These are phyloP conservation scores for Pyrochroa serraticornis DNA, from an alignment of 2,888 invertebrate species.

Conservation along the genomic window DNA sequence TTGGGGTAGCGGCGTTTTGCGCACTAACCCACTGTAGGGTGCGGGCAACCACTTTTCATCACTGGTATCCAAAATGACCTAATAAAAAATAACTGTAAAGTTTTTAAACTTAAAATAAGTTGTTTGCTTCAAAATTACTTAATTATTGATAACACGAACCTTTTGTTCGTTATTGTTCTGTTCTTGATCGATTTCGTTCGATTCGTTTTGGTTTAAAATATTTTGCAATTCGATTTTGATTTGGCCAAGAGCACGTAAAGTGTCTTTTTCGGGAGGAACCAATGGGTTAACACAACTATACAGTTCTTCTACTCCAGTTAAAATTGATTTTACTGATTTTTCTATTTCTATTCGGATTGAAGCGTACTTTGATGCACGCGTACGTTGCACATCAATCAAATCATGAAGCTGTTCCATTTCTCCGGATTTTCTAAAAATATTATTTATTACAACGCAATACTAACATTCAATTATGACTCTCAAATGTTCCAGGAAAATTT, in stretches of 20 bases:
- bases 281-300: conserved; percentile 43
- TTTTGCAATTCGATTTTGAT: conserved; percentile 20
- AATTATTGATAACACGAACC: too few species aligned
- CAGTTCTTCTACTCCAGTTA: conserved; percentile 37
- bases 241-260: conserved; percentile 20
- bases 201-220: conserved; percentile 14
- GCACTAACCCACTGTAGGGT: conserved; percentile 53
- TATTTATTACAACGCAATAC: not conserved
- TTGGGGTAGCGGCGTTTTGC: conserved; percentile 52
- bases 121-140: too few species aligned
- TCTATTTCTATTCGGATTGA: conserved; percentile 39
- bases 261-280: conserved; percentile 34
- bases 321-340: conserved; percentile 36
- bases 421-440: conserved; percentile 69
- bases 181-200: conserved; percentile 10
- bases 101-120: not conserved
- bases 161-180: conserved; percentile 12
- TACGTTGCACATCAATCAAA: conserved; percentile 62
- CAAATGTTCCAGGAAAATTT: conserved; percentile 38
- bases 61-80: conserved; percentile 34
- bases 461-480: too few species aligned
- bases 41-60: conserved; percentile 53
- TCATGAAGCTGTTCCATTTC: conserved; percentile 69
- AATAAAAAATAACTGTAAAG: too few species aligned
- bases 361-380: conserved; percentile 50